Conservation (phyloP, 2,797 vertebrate species). For the Oreortyx pictus region DNA sequence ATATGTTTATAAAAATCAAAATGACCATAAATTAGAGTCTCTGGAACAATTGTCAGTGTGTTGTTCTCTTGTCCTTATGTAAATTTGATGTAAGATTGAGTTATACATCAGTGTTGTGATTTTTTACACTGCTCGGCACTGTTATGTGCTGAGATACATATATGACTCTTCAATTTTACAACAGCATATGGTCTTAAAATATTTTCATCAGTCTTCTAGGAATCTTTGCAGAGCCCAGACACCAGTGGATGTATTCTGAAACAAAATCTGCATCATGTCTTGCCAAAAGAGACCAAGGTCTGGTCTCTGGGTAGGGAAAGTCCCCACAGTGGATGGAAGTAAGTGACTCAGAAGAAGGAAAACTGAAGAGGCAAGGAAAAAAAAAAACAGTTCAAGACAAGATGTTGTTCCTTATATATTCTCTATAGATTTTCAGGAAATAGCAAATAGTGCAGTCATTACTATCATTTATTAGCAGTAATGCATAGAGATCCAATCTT, state of each 20-base stretch:
- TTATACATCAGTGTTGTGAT: background rate
- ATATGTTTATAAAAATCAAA: background rate
- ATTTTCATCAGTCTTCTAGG: background rate
- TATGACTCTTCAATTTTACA: background rate
- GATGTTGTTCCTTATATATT: background rate
- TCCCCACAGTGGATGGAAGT: background rate
- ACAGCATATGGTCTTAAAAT: constrained; percentile 19
- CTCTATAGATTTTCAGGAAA: background rate
- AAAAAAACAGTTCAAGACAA: background rate
- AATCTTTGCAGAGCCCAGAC: background rate
- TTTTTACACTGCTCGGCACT: background rate
- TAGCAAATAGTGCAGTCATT: background rate
- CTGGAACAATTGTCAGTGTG: background rate
- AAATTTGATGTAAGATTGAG: background rate
- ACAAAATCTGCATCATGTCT: background rate
- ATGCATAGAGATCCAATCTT: background rate
- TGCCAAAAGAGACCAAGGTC: background rate
- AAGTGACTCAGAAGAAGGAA: background rate
- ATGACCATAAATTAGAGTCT: background rate
- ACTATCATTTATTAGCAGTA: background rate
- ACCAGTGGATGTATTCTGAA: background rate
- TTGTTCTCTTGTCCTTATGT: background rate
- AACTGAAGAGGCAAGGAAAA: background rate
- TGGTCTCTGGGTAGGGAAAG: background rate
- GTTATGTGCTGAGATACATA: background rate